Evolutionary conservation across 2,888 invertebrate genomes (phyloP).

Genomic region (Melinopterus prodromus): DNA sequence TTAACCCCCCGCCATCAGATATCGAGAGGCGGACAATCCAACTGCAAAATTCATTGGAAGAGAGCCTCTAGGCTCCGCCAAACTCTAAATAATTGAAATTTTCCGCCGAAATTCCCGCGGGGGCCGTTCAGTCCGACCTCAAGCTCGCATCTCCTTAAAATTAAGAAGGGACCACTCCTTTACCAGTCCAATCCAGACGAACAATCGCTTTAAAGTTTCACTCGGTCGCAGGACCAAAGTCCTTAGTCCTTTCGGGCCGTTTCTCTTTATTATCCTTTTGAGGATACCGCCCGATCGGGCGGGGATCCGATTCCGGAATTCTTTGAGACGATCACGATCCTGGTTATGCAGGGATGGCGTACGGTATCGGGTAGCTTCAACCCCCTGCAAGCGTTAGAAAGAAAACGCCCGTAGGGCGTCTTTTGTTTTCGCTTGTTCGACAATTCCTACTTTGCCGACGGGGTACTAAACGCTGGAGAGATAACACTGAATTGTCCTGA

Average conservation of each 20-base stretch:
- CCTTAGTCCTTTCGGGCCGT: background rate
- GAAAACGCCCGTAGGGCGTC: background rate
- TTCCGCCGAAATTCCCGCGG: background rate
- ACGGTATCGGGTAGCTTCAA: background rate
- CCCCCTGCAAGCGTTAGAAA: background rate
- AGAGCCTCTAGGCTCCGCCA: background rate
- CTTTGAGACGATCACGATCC: background rate
- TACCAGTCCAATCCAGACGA: background rate
- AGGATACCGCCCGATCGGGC: background rate
- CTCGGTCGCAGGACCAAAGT: background rate
- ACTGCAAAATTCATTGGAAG: background rate
- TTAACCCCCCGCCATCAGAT: background rate
- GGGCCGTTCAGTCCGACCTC: background rate
- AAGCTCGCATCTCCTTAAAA: background rate
- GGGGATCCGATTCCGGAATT: background rate
- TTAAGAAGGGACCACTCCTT: background rate
- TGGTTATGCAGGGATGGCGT: background rate
- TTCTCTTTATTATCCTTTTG: background rate
- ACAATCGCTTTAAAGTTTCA: background rate
- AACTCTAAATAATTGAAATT: background rate
- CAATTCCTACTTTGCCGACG: conserved; percentile 4
- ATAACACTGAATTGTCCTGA: background rate
- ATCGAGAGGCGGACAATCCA: background rate
- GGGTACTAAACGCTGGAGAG: background rate
- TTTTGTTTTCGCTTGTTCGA: conserved; percentile 4